Conservation (phyloP, 1,140 invertebrate genomes). For the Coelopa frigida region DNA sequence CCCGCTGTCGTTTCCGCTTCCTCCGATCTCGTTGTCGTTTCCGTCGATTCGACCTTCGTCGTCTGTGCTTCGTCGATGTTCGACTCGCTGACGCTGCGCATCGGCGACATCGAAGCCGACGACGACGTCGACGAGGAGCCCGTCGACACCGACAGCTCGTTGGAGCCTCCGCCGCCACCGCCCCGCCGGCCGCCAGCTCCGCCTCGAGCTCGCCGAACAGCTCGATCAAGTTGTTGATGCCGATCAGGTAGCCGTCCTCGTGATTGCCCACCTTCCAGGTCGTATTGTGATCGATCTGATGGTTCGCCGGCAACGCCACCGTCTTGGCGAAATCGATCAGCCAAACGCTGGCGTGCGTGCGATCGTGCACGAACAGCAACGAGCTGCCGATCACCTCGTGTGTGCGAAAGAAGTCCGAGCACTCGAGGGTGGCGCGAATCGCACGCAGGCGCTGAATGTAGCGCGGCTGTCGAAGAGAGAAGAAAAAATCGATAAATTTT, state of each 20-base stretch:
- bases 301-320: constrained; percentile 65
- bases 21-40: no score
- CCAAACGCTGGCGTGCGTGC: constrained; percentile 82
- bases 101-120: constrained; percentile 10
- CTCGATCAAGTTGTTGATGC: constrained; percentile 88
- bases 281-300: constrained; percentile 70
- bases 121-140: constrained; percentile 8
- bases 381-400: constrained; percentile 98
- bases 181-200: constrained; percentile 12
- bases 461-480: constrained; percentile 56
- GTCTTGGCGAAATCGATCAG: constrained; percentile 99
- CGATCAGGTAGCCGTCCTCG: constrained; percentile 95
- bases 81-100: constrained; percentile 6
- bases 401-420: constrained; percentile 79
- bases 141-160: not conserved
- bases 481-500: constrained; percentile 11
- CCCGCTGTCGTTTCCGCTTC: no score
- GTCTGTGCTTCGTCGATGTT: not conserved
- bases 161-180: constrained; percentile 15
- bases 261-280: constrained; percentile 95
- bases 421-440: constrained; percentile 70
- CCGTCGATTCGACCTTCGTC: no score
- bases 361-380: constrained; percentile 91
- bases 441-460: constrained; percentile 79
- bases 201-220: constrained; percentile 56